Evolutionary conservation across 2,797 vertebrate genomes (phyloP), one percentile per base, ranked within the genome.

Genomic region (Mergus octosetaceus): DNA sequence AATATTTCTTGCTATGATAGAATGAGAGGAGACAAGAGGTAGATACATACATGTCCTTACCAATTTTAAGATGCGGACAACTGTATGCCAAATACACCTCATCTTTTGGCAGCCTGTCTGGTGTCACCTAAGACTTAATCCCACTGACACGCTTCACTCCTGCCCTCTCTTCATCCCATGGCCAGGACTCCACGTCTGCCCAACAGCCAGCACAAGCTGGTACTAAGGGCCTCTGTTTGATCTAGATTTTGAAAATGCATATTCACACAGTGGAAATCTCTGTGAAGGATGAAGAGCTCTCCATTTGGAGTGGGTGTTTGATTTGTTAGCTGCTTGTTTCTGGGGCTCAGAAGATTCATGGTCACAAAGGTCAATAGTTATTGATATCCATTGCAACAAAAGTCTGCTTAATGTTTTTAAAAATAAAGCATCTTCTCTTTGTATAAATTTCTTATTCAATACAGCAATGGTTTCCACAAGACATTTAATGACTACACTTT

Each of bases 321-420:
- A 85, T 89, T 87, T 95, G 72, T 87, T 95, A 90, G 89, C 70
- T 84, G n/a, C 85, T 74, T 90, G 69, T 77, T 94, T 91, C 92
- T 75, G 61, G 60, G 76, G 41, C 72, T 90, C 66, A n/a, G 70
- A 84, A 95, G 84, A 92, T 66, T 70, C 81, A 51, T 17, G 39
- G 84, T 78, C 11, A 0, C 56, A 75, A 75, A 95, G 89, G 78
- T 95, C 94, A 84, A 81, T 94, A 92, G 66, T 38, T 94, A 87
- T 78, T 61, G 76, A 84, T 65, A 60, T 3, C 4, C 39, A 27
- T 34, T 57, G 85, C 75, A 89, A 83, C 34, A 83, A 38, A 89
- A 87, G 32, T 66, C 69, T 87, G n/a, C 60, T 84, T 84, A 66
- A 75, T 3, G 4, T 72, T 93, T 95, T 95, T 41, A 83, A 62